A percentile compares a stretch with the other conserved stretches of the same genome.
Conservation (phyloP, 2,888 invertebrate genomes). For the Strigamia transsilvanica region DNA sequence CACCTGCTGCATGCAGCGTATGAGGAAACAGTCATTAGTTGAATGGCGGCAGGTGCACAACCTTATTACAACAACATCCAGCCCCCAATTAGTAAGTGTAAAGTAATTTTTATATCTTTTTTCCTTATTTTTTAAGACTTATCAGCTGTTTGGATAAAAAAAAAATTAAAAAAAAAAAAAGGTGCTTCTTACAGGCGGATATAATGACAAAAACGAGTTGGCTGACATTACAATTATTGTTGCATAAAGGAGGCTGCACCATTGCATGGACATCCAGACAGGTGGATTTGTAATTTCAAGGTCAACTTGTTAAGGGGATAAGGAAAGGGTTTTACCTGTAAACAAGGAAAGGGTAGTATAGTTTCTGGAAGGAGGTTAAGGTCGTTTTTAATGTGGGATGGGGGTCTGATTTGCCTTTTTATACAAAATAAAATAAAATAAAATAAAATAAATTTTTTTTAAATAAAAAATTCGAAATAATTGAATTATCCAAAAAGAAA, state of each 20-base stretch:
- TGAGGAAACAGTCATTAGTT: slow-evolving; percentile 30
- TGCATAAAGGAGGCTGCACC: not conserved
- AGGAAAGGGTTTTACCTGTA: slow-evolving; percentile 22
- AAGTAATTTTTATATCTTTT: not conserved
- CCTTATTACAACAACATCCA: not conserved
- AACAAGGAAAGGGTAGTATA: slow-evolving; percentile 29
- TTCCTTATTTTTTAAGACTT: not conserved
- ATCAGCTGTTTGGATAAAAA: slow-evolving; percentile 4
- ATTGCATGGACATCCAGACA: slow-evolving; percentile 5
- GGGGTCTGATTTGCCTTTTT: not conserved
- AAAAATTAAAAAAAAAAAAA: not conserved
- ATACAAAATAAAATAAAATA: no score
- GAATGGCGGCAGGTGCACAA: slow-evolving; percentile 31
- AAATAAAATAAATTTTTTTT: not conserved
- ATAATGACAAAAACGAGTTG: not conserved
- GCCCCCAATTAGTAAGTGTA: slow-evolving; percentile 6
- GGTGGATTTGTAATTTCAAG: slow-evolving; percentile 11
- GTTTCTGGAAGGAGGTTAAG: not conserved
- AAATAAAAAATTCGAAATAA: not conserved
- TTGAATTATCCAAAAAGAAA: not conserved
- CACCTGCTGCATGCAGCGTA: slow-evolving; percentile 2
- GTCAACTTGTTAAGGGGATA: slow-evolving; percentile 1
- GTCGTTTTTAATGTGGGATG: not conserved
- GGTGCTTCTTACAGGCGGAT: slow-evolving; percentile 19
- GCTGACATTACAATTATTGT: not conserved